Evolutionary conservation across 2,888 invertebrate genomes (phyloP), one percentile per base, ranked within the genome.

Genomic region (Phlogophora meticulosa): DNA sequence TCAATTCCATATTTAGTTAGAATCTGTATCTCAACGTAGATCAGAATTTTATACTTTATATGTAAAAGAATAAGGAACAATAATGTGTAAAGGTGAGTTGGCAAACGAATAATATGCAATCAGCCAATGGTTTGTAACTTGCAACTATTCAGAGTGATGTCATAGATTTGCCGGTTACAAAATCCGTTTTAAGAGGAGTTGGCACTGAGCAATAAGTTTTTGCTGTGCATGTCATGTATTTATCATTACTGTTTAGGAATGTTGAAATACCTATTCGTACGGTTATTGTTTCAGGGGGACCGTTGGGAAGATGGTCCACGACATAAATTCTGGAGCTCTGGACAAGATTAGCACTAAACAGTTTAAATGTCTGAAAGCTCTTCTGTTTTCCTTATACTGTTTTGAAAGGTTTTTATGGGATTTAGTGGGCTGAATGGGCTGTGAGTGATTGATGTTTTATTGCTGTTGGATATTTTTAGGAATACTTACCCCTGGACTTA

Each of bases 131-230:
- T 40, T 73, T 53, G 57, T 55, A 36, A 57, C 43, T 69, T 79
- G 74, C 80, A 80, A 55, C 65, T 76, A 77, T 82, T 73, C 72
- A 68, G 58, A 72, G 42, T 84, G 80, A 84, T 75, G 82, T 84
- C 80, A 80, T 84, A 72, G 67, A 48, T 46, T 59, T 78, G 58
- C n/a, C 52, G 61, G 69, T 74, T 66, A 77, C 59, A 69, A 71
- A 75, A 70, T 52, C 66, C 34, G 49, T 46, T 49, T 72, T 32
- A 46, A 60, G 17, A 63, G 22, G 10, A 65, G 34, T 42, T 61
- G 22, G 43, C 56, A 45, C 40, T 45, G 34, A 22, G 20, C n/a
- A 28, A 36, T 42, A n/a, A 38, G 46, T 62, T 49, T 49, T 70
- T 70, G 48, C 34, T 49, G 42, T 42, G 48, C 43, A 34, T 15